Evolutionary conservation across 1,140 invertebrate species (phyloP), one percentile per base, ranked within the genome.

Genomic region (Ceratina calcarata): DNA sequence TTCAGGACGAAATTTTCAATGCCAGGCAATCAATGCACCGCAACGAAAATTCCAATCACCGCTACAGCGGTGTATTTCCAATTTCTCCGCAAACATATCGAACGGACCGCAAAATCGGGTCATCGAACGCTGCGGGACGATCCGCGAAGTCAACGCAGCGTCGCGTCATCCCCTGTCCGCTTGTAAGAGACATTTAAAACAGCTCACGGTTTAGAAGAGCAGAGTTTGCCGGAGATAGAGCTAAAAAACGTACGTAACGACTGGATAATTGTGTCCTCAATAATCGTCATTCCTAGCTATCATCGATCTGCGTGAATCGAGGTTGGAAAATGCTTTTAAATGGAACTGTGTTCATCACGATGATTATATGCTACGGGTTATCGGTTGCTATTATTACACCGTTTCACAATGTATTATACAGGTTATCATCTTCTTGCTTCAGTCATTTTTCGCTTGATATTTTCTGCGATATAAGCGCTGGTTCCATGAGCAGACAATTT

Each of bases 31-130:
- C 66, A 45, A 68, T 68, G 3, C 66, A 68, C 66, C 66, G 49
- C 66, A 68, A 68, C 37, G 66, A 68, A 68, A 68, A 68, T 53
- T 68, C 20, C 66, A 68, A 68, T 68, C 66, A 53, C 49, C 66
- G 66, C 20, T 68, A 68, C 20, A 18, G 45, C 66, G 66, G 53
- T 32, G 66, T 68, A 68, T 53, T 68, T 68, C 53, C 66, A 68
- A 68, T 68, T 68, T 53, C 66, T 68, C 66, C 49, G 66, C 66
- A 68, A 68, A 53, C 22, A 27, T 68, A 49, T 53, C 49, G 45
- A 27, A 16, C 49, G 66, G 18, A 51, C 65, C 65, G 65, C 65
- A 67, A 51, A 68, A 68, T 53, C 66, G 66, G 66, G 49, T 53
- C 66, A 68, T 53, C 66, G 66, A 68, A 68, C 66, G 66, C 18